These are phyloP conservation scores for Dione juno DNA, from an alignment of 2,888 invertebrate genomes.

Conservation along the genomic window DNA sequence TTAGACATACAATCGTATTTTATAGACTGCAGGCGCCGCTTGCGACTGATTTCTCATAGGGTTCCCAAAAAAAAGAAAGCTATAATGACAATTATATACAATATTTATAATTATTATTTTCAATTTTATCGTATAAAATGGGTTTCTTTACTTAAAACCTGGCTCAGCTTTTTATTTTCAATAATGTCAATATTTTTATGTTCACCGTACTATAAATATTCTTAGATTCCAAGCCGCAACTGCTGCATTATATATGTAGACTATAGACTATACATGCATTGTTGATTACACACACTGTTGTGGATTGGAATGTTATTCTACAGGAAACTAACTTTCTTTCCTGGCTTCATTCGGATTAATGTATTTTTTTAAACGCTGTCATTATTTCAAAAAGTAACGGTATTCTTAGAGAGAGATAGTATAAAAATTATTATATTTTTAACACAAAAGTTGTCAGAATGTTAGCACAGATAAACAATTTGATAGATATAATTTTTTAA, in stretches of 20 bases:
- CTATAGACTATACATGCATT: neutral
- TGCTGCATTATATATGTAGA: no score
- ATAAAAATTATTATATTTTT: no score
- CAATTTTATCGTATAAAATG: no score
- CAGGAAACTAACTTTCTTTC: neutral
- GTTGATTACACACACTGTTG: neutral
- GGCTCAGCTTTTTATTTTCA: no score
- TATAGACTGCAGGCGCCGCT: conserved; percentile 34
- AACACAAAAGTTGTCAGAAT: no score
- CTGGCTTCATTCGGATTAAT: neutral
- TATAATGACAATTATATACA: no score
- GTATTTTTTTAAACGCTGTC: neutral
- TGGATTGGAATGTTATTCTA: neutral
- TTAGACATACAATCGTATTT: conserved; percentile 44
- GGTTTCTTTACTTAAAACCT: no score
- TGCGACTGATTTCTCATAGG: conserved; percentile 31
- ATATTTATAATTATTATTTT: no score
- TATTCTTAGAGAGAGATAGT: no score
- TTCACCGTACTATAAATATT: neutral
- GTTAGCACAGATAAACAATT: no score
- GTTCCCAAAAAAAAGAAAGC: neutral
- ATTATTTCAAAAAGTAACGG: neutral
- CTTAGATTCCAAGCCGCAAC: neutral
- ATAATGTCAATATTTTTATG: no score
- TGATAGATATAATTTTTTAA: no score